These are phyloP conservation scores for Sarcophaga caerulescens DNA, from an alignment of 2,888 invertebrate genomes.

Conservation along the genomic window DNA sequence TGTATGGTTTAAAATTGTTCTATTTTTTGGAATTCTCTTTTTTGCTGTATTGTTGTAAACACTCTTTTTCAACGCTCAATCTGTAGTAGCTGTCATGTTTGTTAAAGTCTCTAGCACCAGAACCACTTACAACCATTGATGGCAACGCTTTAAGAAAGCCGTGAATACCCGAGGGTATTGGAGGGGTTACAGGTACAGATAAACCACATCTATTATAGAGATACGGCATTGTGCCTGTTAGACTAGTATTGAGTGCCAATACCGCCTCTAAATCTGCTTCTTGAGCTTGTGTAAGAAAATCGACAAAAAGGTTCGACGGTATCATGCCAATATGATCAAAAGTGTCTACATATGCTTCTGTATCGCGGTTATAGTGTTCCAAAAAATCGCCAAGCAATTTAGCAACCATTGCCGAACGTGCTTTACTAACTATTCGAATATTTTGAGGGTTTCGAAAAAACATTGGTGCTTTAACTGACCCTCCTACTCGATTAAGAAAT, in stretches of 20 bases:
- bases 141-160: conserved; percentile 80
- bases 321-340: conserved; percentile 84
- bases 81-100: conserved; percentile 75
- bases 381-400: conserved; percentile 91
- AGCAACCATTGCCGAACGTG: conserved; percentile 91
- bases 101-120: conserved; percentile 74
- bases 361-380: conserved; percentile 91
- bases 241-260: conserved; percentile 79
- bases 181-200: conserved; percentile 78
- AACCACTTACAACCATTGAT: conserved; percentile 76
- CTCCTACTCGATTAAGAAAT: conserved; percentile 88
- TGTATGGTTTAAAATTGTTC: not conserved
- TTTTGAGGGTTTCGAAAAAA: conserved; percentile 82
- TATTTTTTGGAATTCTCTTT: conserved; percentile 14
- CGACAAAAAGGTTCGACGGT: conserved; percentile 83
- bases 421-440: conserved; percentile 88
- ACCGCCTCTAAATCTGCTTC: conserved; percentile 80
- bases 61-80: conserved; percentile 24
- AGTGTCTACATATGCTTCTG: conserved; percentile 88
- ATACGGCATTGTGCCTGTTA: conserved; percentile 80
- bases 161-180: conserved; percentile 80
- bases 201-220: conserved; percentile 79
- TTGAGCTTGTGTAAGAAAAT: conserved; percentile 84
- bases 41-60: not conserved
- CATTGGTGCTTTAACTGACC: conserved; percentile 87